Evolutionary conservation across 2,888 invertebrate species (phyloP), one percentile per base, ranked within the genome.

Genomic region (Norana najaformis): DNA sequence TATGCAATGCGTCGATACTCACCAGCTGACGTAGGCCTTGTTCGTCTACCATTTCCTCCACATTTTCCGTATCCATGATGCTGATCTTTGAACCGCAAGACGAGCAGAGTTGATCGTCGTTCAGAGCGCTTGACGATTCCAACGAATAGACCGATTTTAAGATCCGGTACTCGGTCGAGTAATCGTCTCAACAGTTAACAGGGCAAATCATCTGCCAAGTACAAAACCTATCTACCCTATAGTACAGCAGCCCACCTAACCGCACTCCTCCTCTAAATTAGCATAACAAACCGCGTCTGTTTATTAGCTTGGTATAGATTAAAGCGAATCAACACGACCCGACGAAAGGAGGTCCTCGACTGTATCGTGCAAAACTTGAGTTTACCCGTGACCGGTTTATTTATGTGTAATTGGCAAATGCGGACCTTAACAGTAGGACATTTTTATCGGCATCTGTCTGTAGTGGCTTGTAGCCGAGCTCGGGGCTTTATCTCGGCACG

Each of bases 91-190:
- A n/a, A 41, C 14, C 41, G 14, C 5, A 4, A 18, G 41, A 41
- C 41, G 14, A 41, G 41, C 30, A 69, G 47, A 47, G 30, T n/a
- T 69, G n/a, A 69, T n/a, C 30, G n/a, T n/a, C 0, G 30, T 69
- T 69, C 5, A 69, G n/a, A 69, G n/a, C 30, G 11, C 11, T n/a
- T 69, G 69, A 69, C n/a, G 69, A 30, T 16, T 47, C 69, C 3
- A 69, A n/a, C 30, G 3, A 69, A n/a, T n/a, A 30, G 6, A n/a
- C n/a, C 69, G 2, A 69, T n/a, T 13, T 0, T 13, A 69, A n/a
- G 69, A 69, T 69, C 69, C 69, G 69, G 69, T 69, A n/a, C 69
- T 69, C n/a, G 69, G 69, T n/a, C 69, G 53, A 53, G 53, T 53
- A 30, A 30, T 1, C 23, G 23, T 69, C 30, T 6, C 1, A 30